phyloP scores from a whole-genome alignment of 2,113 vertebrate genomes.

The Urocynchramus pylzowi region DNA sequence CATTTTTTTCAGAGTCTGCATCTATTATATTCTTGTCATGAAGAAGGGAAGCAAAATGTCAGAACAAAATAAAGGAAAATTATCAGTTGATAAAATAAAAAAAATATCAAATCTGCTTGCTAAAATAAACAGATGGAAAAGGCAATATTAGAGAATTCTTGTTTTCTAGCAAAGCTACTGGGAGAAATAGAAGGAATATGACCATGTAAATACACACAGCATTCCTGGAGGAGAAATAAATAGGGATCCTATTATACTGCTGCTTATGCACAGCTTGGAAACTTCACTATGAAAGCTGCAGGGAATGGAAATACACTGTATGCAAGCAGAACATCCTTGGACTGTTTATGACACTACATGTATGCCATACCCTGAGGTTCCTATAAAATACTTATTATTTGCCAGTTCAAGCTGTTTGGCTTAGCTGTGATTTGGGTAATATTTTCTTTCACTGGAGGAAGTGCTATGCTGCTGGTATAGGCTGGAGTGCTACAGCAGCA shows the following conservation, averaged over 20 bases:
- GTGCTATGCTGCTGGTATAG: background rate
- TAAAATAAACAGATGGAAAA: background rate
- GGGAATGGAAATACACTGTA: background rate
- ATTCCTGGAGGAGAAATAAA: slow-evolving; percentile 8
- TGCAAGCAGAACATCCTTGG: background rate
- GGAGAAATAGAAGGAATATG: background rate
- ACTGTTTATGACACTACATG: background rate
- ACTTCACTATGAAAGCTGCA: background rate
- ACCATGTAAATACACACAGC: background rate
- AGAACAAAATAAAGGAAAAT: background rate
- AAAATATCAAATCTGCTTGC: background rate
- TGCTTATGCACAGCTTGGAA: slow-evolving; percentile 7
- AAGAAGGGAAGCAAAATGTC: background rate
- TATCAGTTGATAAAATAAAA: background rate
- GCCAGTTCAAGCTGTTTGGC: slow-evolving; percentile 5
- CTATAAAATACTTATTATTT: background rate
- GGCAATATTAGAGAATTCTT: background rate
- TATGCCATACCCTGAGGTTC: background rate
- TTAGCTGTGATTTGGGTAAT: background rate
- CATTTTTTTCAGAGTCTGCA: background rate
- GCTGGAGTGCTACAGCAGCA: background rate
- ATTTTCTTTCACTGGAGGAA: background rate
- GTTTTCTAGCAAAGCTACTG: background rate
- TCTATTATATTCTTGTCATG: background rate
- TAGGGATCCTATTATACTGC: background rate